phyloP scores from a whole-genome alignment of 2,888 invertebrate genomes.

The Pandemis corylana region DNA sequence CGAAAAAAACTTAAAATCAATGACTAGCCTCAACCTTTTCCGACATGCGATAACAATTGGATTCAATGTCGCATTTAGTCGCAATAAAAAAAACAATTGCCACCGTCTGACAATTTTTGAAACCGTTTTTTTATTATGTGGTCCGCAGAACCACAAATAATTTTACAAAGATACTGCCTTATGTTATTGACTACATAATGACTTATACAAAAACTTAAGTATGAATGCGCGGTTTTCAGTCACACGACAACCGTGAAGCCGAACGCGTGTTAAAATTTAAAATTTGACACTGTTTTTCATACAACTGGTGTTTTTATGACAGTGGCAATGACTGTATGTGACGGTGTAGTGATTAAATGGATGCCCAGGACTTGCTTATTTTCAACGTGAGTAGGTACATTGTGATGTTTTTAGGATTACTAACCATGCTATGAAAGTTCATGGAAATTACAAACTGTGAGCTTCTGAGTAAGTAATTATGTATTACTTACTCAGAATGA shows the following conservation, averaged over 20 bases:
- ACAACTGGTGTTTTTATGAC: conserved; percentile 11
- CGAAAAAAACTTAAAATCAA: background rate
- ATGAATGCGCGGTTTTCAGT: conserved; percentile 34
- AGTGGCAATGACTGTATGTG: conserved; percentile 10
- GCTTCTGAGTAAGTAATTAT: too few species aligned
- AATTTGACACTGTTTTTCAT: conserved; percentile 3
- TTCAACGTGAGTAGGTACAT: conserved; percentile 48
- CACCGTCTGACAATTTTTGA: background rate
- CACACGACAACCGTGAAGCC: conserved; percentile 25
- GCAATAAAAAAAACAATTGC: background rate
- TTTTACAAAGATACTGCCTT: conserved; percentile 8
- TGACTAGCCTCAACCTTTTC: conserved; percentile 1
- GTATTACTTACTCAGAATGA: too few species aligned
- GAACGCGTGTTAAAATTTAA: conserved; percentile 25
- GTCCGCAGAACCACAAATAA: conserved; percentile 1
- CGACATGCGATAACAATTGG: background rate
- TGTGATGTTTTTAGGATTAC: conserved; percentile 8
- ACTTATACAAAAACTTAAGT: conserved; percentile 36
- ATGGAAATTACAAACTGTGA: background rate
- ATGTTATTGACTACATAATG: conserved; percentile 33
- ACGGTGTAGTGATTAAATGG: conserved; percentile 48
- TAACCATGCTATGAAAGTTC: background rate
- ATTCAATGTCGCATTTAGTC: background rate
- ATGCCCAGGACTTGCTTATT: conserved; percentile 53
- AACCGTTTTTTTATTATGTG: too few species aligned